phyloP scores from a whole-genome alignment of 2,888 invertebrate genomes.

The Troides oblongomaculatus region DNA sequence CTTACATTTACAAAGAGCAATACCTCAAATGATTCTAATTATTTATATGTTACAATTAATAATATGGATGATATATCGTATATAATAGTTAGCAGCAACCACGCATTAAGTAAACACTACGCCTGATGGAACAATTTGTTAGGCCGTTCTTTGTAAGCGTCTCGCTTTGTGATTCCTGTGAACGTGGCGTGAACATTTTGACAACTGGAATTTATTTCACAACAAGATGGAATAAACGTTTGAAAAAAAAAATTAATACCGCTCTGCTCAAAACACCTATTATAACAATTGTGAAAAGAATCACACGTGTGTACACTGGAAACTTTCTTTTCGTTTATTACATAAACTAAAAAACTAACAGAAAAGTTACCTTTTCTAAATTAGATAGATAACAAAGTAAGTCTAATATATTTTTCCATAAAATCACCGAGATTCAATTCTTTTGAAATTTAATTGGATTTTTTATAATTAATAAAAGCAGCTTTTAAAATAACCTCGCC shows the following conservation, averaged over 20 bases:
- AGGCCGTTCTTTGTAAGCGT: conserved; percentile 70
- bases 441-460: too few species aligned
- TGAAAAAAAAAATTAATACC: conserved; percentile 28
- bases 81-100: conserved; percentile 58
- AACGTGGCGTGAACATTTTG: conserved; percentile 73
- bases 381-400: too few species aligned
- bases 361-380: too few species aligned
- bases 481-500: too few species aligned
- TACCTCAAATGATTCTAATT: neutral
- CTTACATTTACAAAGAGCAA: too few species aligned
- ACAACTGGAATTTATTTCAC: conserved; percentile 72
- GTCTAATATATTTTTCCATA: too few species aligned
- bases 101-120: conserved; percentile 59
- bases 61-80: conserved; percentile 41
- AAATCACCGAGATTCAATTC: too few species aligned
- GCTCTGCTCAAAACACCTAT: conserved; percentile 12
- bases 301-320: neutral
- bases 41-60: neutral
- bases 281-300: neutral
- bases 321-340: neutral
- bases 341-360: neutral
- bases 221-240: conserved; percentile 41
- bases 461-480: too few species aligned
- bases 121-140: conserved; percentile 73
- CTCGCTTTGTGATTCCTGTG: conserved; percentile 70